phyloP scores from a whole-genome alignment of 2,888 invertebrate genomes.

The Germaria angustata region DNA sequence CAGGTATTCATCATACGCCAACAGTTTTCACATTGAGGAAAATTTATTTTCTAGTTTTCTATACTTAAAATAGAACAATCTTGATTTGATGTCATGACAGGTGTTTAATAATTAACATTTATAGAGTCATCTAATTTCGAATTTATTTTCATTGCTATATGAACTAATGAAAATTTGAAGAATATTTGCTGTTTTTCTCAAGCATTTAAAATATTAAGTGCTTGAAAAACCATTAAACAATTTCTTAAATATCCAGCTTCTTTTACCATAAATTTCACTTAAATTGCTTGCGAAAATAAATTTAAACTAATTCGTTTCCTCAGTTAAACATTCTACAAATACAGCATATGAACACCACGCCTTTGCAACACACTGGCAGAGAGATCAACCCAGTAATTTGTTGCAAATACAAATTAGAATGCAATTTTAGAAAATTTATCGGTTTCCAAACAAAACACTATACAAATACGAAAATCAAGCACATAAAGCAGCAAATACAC shows the following conservation, averaged over 20 bases:
- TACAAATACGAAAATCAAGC: constrained; percentile 19
- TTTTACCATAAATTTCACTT: constrained; percentile 1
- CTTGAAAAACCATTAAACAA: neutral
- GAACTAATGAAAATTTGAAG: too few species aligned
- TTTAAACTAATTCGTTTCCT: constrained; percentile 22
- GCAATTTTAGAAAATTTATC: constrained; percentile 64
- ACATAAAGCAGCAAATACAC: constrained; percentile 22
- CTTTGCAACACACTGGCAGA: constrained; percentile 30
- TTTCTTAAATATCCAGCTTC: neutral
- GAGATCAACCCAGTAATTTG: constrained; percentile 56
- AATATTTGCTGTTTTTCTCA: too few species aligned
- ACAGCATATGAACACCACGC: constrained; percentile 25
- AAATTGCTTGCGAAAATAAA: constrained; percentile 31
- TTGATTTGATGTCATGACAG: too few species aligned
- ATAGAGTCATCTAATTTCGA: too few species aligned
- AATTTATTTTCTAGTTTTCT: too few species aligned
- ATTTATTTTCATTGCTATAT: too few species aligned
- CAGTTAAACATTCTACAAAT: constrained; percentile 1
- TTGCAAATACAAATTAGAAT: constrained; percentile 63
- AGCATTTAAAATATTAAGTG: neutral
- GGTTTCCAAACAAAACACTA: constrained; percentile 45
- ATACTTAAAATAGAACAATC: too few species aligned
- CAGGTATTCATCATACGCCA: too few species aligned
- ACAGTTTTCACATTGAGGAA: too few species aligned
- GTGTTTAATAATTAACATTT: too few species aligned